These are phyloP conservation scores for Thelaira solivaga DNA, from an alignment of 2,888 invertebrate species.

Conservation along the genomic window DNA sequence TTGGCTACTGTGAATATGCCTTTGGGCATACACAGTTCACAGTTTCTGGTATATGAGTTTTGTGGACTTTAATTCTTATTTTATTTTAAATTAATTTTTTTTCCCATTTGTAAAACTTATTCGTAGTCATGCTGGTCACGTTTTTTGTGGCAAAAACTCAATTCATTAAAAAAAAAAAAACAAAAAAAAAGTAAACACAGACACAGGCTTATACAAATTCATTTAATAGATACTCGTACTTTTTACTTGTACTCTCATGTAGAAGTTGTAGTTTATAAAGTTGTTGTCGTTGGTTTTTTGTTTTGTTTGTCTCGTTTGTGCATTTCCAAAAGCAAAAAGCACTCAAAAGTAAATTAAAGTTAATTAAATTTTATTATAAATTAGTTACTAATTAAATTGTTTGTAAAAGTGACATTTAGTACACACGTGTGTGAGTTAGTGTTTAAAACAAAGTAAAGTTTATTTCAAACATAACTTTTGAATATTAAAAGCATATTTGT, in stretches of 20 bases:
- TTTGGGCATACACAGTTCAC: too few relatives aligned
- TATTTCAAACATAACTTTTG: slow-evolving; percentile 26
- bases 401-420: slow-evolving; percentile 59
- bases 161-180: background rate
- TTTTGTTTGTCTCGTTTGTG: background rate
- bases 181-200: too few relatives aligned
- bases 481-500: slow-evolving; percentile 47
- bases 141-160: slow-evolving; percentile 25
- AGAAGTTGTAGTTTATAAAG: slow-evolving; percentile 1
- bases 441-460: slow-evolving; percentile 14
- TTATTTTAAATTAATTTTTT: background rate
- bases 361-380: slow-evolving; percentile 65
- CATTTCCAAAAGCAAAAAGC: slow-evolving; percentile 42
- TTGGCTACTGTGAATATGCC: too few relatives aligned
- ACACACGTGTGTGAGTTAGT: background rate
- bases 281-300: background rate
- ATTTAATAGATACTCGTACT: slow-evolving; percentile 19
- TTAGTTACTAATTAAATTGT: slow-evolving; percentile 66
- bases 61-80: too few relatives aligned
- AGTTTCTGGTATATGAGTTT: too few relatives aligned
- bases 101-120: background rate
- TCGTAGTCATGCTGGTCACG: slow-evolving; percentile 39
- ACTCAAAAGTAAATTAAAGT: slow-evolving; percentile 62
- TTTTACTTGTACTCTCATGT: background rate
- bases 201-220: too few relatives aligned